These are phyloP conservation scores for Actinemys pallida DNA, from an alignment of 2,113 vertebrate species.

Conservation along the genomic window DNA sequence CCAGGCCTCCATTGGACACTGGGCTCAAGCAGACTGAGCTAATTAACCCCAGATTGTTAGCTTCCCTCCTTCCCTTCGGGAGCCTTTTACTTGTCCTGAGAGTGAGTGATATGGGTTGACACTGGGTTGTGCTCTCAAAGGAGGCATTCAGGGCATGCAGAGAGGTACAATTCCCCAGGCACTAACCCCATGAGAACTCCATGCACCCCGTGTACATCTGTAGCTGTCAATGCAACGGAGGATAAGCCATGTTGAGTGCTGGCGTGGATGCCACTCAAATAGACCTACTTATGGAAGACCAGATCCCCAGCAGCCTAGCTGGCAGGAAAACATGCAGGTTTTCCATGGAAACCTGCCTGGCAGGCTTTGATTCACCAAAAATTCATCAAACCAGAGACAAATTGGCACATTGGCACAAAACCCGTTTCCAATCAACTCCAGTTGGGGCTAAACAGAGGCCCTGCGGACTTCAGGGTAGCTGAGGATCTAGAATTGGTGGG, in stretches of 20 bases:
- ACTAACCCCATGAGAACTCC: neutral
- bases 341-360: neutral
- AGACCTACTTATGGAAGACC: neutral
- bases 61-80: neutral
- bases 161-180: neutral
- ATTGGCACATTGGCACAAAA: neutral
- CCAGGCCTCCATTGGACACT: accelerated
- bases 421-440: neutral
- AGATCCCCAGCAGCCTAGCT: neutral
- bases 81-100: neutral
- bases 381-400: neutral
- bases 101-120: constrained; percentile 24
- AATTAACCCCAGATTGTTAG: neutral
- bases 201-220: neutral
- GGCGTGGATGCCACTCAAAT: neutral
- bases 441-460: neutral
- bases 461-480: neutral
- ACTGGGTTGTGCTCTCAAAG: neutral
- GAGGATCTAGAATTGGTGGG: neutral
- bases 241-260: neutral
- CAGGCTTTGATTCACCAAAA: neutral
- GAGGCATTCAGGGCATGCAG: neutral
- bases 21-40: neutral
- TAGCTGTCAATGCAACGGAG: accelerated
- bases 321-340: neutral